Percentiles rank a stretch among this genome's conserved stretches.
Conservation (phyloP, 2,888 invertebrate genomes). For the Ennomos fuscantarius region DNA sequence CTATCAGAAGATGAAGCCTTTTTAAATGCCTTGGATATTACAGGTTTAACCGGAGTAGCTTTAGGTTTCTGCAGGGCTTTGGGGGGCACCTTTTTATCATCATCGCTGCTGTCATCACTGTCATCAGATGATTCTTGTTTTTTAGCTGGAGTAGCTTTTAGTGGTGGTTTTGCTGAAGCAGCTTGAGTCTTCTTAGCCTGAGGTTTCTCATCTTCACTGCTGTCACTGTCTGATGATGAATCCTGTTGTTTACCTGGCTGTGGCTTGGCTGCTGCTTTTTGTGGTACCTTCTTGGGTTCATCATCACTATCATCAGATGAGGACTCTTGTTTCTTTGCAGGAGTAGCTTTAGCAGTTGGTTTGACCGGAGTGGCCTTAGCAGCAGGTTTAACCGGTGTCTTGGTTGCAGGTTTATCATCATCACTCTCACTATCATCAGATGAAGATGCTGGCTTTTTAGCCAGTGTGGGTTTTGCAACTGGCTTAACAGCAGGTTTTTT, state of each 20-base stretch:
- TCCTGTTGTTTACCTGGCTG: constrained; percentile 44
- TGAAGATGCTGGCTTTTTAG: constrained; percentile 46
- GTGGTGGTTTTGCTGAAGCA: constrained; percentile 22
- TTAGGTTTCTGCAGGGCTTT: constrained; percentile 33
- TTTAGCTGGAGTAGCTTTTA: constrained; percentile 38
- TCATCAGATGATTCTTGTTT: constrained; percentile 59
- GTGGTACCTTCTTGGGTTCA: constrained; percentile 43
- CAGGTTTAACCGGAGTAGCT: constrained; percentile 37
- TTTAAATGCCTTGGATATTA: constrained; percentile 46
- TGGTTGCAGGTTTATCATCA: constrained; percentile 38
- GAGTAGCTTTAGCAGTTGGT: constrained; percentile 30
- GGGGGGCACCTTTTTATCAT: constrained; percentile 38
- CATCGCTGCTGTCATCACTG: constrained; percentile 70
- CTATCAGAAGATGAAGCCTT: constrained; percentile 67
- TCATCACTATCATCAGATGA: constrained; percentile 60
- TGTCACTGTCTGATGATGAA: constrained; percentile 41
- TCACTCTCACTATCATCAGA: constrained; percentile 40
- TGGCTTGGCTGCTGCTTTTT: constrained; percentile 37
- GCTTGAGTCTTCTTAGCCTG: constrained; percentile 32
- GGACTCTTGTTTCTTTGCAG: constrained; percentile 52
- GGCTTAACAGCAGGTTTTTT: constrained; percentile 34
- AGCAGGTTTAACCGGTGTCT: constrained; percentile 40
- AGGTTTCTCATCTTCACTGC: constrained; percentile 52
- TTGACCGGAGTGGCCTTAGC: constrained; percentile 31
- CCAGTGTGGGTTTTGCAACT: constrained; percentile 38